Percentiles rank a stretch among this genome's conserved stretches.
Conservation (phyloP, 2,797 vertebrate genomes). For the Poecilia gillii region DNA sequence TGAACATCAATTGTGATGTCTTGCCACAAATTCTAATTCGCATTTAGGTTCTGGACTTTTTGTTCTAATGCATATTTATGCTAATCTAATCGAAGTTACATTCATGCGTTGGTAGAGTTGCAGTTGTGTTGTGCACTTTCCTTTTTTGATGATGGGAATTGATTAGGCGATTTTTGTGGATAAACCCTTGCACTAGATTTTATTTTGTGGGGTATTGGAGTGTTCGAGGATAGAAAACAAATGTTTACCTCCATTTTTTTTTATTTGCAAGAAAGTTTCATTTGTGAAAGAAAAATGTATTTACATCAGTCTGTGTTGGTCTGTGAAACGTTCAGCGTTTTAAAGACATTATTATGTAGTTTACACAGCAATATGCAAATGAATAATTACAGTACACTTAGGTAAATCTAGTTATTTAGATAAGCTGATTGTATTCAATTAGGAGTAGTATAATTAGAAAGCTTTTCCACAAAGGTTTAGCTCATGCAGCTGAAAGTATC, state of each 20-base stretch:
- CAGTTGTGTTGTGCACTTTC: neutral
- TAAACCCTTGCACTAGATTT: neutral
- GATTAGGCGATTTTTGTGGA: neutral
- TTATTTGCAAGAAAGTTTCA: neutral
- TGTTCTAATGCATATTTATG: neutral
- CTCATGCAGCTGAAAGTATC: conserved; percentile 17
- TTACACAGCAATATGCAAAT: neutral
- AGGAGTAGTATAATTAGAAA: conserved; percentile 4
- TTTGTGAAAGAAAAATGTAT: neutral
- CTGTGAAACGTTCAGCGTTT: neutral
- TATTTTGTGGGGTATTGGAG: neutral
- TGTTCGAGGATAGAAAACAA: neutral
- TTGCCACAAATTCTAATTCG: neutral
- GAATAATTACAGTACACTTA: neutral
- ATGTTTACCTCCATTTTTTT: neutral
- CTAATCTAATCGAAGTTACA: neutral
- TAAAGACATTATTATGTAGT: neutral
- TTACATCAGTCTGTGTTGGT: neutral
- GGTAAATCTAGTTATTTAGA: neutral
- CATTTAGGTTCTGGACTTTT: neutral
- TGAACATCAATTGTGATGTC: neutral
- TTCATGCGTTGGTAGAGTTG: neutral
- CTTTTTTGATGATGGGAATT: neutral
- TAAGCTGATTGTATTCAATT: conserved; percentile 2
- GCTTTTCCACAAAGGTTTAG: conserved; percentile 29